Evolutionary conservation across 2,797 vertebrate species (phyloP).

Genomic region (Orestias chungarensis): DNA sequence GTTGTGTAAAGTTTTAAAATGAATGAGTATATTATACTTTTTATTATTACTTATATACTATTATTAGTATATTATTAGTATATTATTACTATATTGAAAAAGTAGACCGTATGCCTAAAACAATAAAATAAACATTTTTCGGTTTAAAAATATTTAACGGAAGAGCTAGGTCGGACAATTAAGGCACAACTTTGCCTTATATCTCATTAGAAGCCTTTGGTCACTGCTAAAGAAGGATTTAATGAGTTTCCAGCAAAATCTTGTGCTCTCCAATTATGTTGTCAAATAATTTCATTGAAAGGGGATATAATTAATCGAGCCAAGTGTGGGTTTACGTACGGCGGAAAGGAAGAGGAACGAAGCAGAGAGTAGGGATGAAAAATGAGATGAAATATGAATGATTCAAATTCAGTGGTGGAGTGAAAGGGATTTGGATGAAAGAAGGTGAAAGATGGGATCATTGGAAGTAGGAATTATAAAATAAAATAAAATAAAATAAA

Average conservation of each 20-base stretch:
- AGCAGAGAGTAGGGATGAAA: slow-evolving; percentile 10
- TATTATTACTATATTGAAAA: neutral
- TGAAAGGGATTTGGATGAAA: slow-evolving; percentile 50
- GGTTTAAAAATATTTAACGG: neutral
- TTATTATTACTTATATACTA: no score
- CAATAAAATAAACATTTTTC: neutral
- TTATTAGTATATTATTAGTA: no score
- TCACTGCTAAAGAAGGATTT: slow-evolving; percentile 1
- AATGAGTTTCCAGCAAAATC: neutral
- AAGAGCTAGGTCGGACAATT: neutral
- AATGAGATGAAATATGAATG: slow-evolving; percentile 30
- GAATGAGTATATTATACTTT: no score
- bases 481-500: no score
- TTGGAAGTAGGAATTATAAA: slow-evolving; percentile 48
- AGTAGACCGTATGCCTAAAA: neutral
- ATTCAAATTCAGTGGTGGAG: slow-evolving; percentile 57
- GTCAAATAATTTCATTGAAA: neutral
- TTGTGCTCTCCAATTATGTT: neutral
- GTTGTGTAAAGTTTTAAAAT: no score
- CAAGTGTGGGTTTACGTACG: slow-evolving; percentile 8
- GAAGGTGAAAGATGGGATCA: slow-evolving; percentile 46
- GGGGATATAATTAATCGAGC: slow-evolving; percentile 10
- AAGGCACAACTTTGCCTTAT: neutral
- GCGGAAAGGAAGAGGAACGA: slow-evolving; percentile 10
- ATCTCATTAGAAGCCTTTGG: neutral